Conservation (phyloP, 2,113 vertebrate genomes). For the Rhinoderma darwinii region DNA sequence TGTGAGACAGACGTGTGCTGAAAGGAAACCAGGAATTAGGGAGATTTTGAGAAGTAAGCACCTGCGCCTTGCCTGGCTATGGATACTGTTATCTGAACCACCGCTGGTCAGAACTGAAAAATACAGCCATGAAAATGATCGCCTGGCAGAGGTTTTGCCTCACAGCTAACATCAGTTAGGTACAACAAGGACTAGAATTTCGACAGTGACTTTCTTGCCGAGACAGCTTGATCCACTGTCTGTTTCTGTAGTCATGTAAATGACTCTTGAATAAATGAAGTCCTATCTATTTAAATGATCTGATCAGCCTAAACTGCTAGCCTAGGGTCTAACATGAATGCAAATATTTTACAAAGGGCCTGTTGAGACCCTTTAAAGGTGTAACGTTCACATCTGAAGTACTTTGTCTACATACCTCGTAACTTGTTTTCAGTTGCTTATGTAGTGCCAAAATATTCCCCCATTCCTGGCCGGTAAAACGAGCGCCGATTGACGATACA, state of each 20-base stretch:
- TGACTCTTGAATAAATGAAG: background rate
- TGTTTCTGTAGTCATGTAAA: constrained; percentile 48
- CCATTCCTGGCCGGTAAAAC: too few species aligned
- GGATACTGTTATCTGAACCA: constrained; percentile 64
- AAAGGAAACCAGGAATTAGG: constrained; percentile 67
- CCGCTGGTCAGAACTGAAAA: constrained; percentile 74
- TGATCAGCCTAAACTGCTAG: background rate
- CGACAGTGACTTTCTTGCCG: constrained; percentile 72
- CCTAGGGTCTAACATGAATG: background rate
- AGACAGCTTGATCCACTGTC: constrained; percentile 78
- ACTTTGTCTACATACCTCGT: background rate
- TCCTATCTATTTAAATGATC: background rate
- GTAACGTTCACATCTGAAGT: too few species aligned
- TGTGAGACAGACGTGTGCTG: constrained; percentile 60
- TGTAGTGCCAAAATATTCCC: too few species aligned
- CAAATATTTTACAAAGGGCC: background rate
- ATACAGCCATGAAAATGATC: constrained; percentile 72
- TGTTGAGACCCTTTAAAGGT: too few species aligned
- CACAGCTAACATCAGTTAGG: constrained; percentile 67
- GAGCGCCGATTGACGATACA: too few species aligned
- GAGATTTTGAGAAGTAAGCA: constrained; percentile 69
- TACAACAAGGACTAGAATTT: constrained; percentile 67
- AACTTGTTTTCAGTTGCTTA: too few species aligned
- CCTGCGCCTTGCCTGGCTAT: constrained; percentile 63
- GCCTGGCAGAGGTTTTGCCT: constrained; percentile 71